Evolutionary conservation across 2,888 invertebrate species (phyloP).

Genomic region (Xanthia togata): DNA sequence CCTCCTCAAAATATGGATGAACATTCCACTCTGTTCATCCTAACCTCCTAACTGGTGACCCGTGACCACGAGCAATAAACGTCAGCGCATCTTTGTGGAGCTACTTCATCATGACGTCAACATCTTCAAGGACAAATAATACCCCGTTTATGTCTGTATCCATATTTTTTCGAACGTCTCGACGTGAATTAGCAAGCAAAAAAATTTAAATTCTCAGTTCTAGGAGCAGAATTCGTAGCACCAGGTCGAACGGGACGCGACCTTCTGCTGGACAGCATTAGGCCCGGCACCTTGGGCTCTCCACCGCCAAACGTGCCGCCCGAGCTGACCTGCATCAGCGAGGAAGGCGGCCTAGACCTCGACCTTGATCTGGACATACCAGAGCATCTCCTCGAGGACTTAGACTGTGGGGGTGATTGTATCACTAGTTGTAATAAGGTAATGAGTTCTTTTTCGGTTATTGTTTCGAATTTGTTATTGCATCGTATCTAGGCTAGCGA

Average conservation of each 20-base stretch:
- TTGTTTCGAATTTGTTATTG: not conserved
- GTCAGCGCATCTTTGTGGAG: not conserved
- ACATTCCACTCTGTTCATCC: not conserved
- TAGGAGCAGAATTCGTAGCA: slow-evolving; percentile 88
- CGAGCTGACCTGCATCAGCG: slow-evolving; percentile 95
- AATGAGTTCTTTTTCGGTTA: slow-evolving; percentile 7
- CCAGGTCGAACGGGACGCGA: slow-evolving; percentile 86
- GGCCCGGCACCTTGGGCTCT: slow-evolving; percentile 86
- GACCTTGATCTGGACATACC: slow-evolving; percentile 92
- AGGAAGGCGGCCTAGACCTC: slow-evolving; percentile 95
- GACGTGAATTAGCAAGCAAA: not conserved
- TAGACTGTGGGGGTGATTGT: slow-evolving; percentile 95
- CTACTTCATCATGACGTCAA: not conserved
- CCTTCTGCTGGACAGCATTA: slow-evolving; percentile 83
- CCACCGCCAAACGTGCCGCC: slow-evolving; percentile 90
- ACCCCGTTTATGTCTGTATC: not conserved
- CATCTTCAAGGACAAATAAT: not conserved
- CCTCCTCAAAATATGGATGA: not conserved
- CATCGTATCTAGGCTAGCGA: not conserved
- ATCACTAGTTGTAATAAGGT: slow-evolving; percentile 96
- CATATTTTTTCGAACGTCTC: not conserved
- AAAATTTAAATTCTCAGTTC: slow-evolving; percentile 73
- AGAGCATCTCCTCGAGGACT: slow-evolving; percentile 94
- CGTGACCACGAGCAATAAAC: not conserved
- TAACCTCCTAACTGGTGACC: not conserved